Base-by-base conservation (phyloP, 1,140 invertebrate genomes). In the Zaprionus camerounensis region DNA sequence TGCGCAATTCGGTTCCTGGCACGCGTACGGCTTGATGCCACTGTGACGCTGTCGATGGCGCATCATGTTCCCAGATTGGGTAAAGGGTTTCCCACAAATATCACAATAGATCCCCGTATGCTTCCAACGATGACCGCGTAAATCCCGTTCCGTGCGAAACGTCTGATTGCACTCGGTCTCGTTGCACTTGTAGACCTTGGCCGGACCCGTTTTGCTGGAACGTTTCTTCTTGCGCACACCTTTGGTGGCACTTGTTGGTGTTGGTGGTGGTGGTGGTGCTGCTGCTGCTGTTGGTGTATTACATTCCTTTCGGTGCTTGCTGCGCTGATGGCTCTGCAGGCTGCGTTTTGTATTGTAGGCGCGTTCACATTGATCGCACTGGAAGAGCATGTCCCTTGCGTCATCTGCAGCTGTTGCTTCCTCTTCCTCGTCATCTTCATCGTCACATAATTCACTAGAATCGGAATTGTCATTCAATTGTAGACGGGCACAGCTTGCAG, bases 21-120 rank as follows among this genome's bases (percentile, higher is more conserved):
- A 92, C 28, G 92, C 90, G 71, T 84, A 76, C 0, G 88, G 79
- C 56, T 92, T 92, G 12, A 92, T 92, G 22, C 91, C 91, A 3
- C 80, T 92, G 69, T 92, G 91, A 1, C 91, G 82, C 66, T 87
- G 81, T 3, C 84, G 81, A 59, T 92, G 91, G 11, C 85, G 78
- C 76, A 86, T 74, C 91, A 92, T 87, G 17, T 92, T 92, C 1
- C 91, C 91, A 4, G 83, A 80, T 41, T 92, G 91, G 24, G 82
- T 84, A 20, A 92, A 92, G 0, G 85, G 78, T 20, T 92, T 91
- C 49, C 82, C 88, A 34, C 91, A 92, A 11, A 92, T 91, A 38
- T 92, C 91, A 57, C 91, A 92, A 24, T 86, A 78, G 7, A 92
- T 92, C 6, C 91, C 91, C 13, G 87, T 92, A 56, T 92, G 91